Conservation (phyloP, 2,797 vertebrate genomes). For the Threskiornis aethiopicus region DNA sequence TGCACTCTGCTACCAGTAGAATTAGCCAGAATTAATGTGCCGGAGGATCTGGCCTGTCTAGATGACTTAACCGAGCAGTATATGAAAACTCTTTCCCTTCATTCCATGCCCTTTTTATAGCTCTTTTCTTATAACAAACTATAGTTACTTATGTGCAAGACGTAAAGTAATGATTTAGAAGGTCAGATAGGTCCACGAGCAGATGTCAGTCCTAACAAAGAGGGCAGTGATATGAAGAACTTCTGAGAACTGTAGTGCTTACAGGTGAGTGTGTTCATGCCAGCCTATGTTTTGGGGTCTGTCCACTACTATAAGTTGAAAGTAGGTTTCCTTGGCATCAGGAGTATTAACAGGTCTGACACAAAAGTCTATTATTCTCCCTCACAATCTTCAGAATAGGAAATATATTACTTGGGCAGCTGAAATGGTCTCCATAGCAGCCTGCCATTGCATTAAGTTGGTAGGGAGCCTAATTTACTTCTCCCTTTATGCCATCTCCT, state of each 20-base stretch:
- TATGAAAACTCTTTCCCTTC: not conserved
- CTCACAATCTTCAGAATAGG: not conserved
- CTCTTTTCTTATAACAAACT: not conserved
- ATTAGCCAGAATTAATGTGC: not conserved
- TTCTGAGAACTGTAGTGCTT: not conserved
- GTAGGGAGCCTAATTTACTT: not conserved
- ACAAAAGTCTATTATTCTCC: not conserved
- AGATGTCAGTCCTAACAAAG: not conserved
- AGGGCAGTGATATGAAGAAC: fast-evolving
- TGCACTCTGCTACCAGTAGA: not conserved
- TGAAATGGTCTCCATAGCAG: not conserved
- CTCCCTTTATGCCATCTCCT: not conserved
- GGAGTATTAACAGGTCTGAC: not conserved
- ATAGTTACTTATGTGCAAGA: not conserved
- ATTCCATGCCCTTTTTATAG: not conserved
- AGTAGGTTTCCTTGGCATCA: not conserved
- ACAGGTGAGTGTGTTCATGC: not conserved
- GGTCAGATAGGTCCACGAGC: not conserved
- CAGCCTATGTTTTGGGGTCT: not conserved
- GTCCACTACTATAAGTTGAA: not conserved
- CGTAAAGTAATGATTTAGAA: not conserved
- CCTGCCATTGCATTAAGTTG: not conserved
- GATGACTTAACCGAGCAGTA: not conserved
- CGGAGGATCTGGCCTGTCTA: not conserved
- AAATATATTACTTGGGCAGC: not conserved